A percentile compares a stretch with the other conserved stretches of the same genome.
phyloP scores from a whole-genome alignment of 2,113 vertebrate genomes.

The Scortum barcoo region DNA sequence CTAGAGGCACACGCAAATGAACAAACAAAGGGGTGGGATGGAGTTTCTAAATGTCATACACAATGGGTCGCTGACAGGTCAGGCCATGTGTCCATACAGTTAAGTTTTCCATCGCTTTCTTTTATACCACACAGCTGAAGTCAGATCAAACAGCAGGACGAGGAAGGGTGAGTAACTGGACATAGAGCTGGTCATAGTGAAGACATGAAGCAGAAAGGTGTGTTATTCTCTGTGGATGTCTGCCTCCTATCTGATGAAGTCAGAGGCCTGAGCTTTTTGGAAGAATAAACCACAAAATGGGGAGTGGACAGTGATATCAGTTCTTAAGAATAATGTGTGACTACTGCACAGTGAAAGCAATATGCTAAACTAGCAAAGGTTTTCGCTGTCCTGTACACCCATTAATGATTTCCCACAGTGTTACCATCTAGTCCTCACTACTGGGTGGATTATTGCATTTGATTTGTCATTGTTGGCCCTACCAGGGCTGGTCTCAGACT shows the following conservation, averaged over 20 bases:
- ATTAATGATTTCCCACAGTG: background rate
- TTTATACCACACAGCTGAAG: constrained; percentile 21
- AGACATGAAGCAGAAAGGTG: background rate
- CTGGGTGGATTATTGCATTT: background rate
- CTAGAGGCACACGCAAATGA: background rate
- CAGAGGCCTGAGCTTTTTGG: background rate
- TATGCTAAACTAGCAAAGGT: background rate
- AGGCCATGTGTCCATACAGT: background rate
- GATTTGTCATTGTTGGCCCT: too few relatives aligned
- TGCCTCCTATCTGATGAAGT: background rate
- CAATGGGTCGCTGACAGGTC: constrained; percentile 3
- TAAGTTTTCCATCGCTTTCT: background rate
- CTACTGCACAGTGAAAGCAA: background rate
- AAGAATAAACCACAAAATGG: background rate
- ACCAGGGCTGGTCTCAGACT: too few relatives aligned
- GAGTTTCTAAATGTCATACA: constrained; percentile 22
- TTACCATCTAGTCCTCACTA: background rate
- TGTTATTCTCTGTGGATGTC: rapidly evolving
- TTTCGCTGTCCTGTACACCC: background rate
- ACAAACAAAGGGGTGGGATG: constrained; percentile 11
- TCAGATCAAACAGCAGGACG: background rate
- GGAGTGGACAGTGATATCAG: background rate
- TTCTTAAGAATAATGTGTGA: background rate
- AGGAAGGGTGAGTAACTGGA: background rate
- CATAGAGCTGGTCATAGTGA: background rate